Percentiles rank a stretch among this genome's conserved stretches.
These are phyloP conservation scores for Lepus oiostolus DNA, from an alignment of 2,797 vertebrate genomes.

Conservation along the genomic window DNA sequence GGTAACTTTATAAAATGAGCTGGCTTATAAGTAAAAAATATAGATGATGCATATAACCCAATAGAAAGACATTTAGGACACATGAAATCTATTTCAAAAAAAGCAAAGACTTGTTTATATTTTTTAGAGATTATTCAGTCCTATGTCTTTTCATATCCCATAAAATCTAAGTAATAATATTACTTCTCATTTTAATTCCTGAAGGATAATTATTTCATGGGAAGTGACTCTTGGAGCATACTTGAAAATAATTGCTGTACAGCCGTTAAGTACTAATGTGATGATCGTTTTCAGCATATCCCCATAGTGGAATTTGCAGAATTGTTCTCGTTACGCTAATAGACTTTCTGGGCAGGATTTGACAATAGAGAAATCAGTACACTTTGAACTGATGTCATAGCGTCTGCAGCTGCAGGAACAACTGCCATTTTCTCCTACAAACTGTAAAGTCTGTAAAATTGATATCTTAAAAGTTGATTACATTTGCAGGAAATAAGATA, in stretches of 20 bases:
- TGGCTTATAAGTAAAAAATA: slow-evolving; percentile 41
- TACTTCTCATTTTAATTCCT: slow-evolving; percentile 62
- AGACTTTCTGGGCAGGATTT: slow-evolving; percentile 62
- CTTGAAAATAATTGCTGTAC: slow-evolving; percentile 74
- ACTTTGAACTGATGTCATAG: slow-evolving; percentile 67
- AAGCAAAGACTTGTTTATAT: neutral
- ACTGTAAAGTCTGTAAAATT: slow-evolving; percentile 66
- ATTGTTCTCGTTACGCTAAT: slow-evolving; percentile 48
- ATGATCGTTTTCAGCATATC: slow-evolving; percentile 61
- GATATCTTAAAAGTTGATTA: slow-evolving; percentile 75
- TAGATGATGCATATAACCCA: slow-evolving; percentile 19
- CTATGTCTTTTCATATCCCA: slow-evolving; percentile 44
- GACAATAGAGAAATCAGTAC: slow-evolving; percentile 46
- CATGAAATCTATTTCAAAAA: slow-evolving; percentile 45
- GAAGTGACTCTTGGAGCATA: slow-evolving; percentile 59
- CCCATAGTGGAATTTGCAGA: slow-evolving; percentile 6
- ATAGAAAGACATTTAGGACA: slow-evolving; percentile 49
- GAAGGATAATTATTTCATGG: slow-evolving; percentile 49
- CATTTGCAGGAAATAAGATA: slow-evolving; percentile 80
- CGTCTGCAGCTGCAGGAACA: slow-evolving; percentile 66
- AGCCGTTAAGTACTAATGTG: slow-evolving; percentile 43
- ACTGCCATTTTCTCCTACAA: slow-evolving; percentile 60
- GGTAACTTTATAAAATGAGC: slow-evolving; percentile 52
- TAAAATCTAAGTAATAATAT: slow-evolving; percentile 55
- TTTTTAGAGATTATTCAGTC: slow-evolving; percentile 44